Conservation (phyloP, 2,113 vertebrate species). For the Pholis gunnellus region DNA sequence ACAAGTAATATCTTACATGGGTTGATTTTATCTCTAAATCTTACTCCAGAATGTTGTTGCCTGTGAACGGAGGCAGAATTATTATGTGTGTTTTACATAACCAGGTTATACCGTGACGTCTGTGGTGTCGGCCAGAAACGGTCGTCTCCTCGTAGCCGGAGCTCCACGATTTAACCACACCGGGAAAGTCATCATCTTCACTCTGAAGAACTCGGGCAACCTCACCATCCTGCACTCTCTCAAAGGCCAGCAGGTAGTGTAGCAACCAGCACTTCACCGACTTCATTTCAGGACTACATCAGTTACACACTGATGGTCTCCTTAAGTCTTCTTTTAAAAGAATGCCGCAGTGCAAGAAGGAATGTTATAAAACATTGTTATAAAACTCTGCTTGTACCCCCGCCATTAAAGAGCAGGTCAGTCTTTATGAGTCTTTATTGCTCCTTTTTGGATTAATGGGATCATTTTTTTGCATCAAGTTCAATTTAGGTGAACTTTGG, state of each 20-base stretch:
- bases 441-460: background rate
- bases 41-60: background rate
- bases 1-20: background rate
- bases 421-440: background rate
- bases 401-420: background rate
- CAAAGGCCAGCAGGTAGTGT: slow-evolving; percentile 92
- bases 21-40: background rate
- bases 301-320: background rate
- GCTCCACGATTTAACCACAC: slow-evolving; percentile 98
- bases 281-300: background rate
- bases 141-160: slow-evolving; percentile 91
- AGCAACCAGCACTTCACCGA: background rate
- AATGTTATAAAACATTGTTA: slow-evolving; percentile 13
- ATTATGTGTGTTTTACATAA: slow-evolving; percentile 12
- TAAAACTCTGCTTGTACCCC: background rate
- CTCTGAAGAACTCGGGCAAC: slow-evolving; percentile 88
- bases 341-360: background rate
- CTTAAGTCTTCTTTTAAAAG: slow-evolving; percentile 6
- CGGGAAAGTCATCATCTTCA: slow-evolving; percentile 96
- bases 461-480: background rate
- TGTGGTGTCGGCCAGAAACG: slow-evolving; percentile 86
- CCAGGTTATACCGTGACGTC: slow-evolving; percentile 97
- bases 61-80: background rate
- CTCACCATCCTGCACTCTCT: slow-evolving; percentile 94
- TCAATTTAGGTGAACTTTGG: background rate